A percentile compares a stretch with the other conserved stretches of the same genome.
Conservation (phyloP, 2,113 vertebrate genomes). For the Tylochromis polylepis region DNA sequence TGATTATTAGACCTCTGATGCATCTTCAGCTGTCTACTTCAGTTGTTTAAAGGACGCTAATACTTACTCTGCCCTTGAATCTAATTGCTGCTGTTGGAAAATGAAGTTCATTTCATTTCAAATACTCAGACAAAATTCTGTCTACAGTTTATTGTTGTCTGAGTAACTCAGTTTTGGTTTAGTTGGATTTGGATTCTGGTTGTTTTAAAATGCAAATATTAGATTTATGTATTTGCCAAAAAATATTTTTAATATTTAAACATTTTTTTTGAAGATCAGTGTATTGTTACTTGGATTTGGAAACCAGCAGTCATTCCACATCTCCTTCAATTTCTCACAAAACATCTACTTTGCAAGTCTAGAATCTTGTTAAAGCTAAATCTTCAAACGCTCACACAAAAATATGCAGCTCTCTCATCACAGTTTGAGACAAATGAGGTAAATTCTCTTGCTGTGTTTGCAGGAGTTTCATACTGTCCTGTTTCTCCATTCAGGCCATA, state of each 20-base stretch:
- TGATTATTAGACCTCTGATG: not conserved
- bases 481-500: conserved; percentile 25
- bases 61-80: not conserved
- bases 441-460: conserved; percentile 5
- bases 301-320: too few species aligned
- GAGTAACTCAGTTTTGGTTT: not conserved
- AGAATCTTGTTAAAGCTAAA: not conserved
- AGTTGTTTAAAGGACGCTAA: not conserved
- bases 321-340: not conserved
- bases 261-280: not conserved
- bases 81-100: conserved; percentile 3
- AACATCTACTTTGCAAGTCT: not conserved
- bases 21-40: not conserved
- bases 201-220: not conserved
- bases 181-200: not conserved
- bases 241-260: not conserved
- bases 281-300: not conserved
- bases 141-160: not conserved
- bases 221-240: not conserved
- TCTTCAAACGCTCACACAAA: not conserved
- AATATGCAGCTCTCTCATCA: not conserved
- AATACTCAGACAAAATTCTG: conserved; percentile 6
- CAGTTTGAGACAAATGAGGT: conserved; percentile 11
- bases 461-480: conserved; percentile 17
- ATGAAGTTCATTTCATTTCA: not conserved